Conservation (phyloP, 2,888 invertebrate species). For the Vesta saturnalis region DNA sequence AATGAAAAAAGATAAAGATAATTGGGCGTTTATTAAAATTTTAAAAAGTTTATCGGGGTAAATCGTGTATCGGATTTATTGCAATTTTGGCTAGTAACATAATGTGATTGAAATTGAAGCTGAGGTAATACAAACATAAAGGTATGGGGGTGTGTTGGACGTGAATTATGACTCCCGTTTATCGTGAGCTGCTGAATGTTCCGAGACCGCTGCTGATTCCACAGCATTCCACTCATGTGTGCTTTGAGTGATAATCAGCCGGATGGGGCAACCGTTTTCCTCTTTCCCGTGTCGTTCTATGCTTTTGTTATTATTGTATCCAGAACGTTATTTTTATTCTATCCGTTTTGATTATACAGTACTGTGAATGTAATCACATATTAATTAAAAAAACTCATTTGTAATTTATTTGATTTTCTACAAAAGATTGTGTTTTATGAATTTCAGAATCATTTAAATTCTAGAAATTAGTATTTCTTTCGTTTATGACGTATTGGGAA, state of each 20-base stretch:
- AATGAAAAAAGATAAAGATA: background rate
- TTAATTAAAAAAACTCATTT: background rate
- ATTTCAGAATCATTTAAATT: background rate
- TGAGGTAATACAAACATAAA: slow-evolving; percentile 32
- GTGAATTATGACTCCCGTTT: slow-evolving; percentile 55
- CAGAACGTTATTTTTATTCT: background rate
- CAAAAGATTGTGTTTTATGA: too few species aligned
- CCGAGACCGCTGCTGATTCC: slow-evolving; percentile 55
- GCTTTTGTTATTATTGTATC: slow-evolving; percentile 9
- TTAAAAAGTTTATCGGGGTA: background rate
- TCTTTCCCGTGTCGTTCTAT: slow-evolving; percentile 18
- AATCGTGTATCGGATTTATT: background rate
- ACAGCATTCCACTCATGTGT: slow-evolving; percentile 57
- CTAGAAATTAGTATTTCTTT: too few species aligned
- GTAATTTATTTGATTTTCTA: too few species aligned
- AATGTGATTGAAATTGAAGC: slow-evolving; percentile 29
- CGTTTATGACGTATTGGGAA: too few species aligned
- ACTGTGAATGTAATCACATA: background rate
- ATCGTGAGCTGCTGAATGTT: slow-evolving; percentile 51
- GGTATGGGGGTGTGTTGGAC: slow-evolving; percentile 43
- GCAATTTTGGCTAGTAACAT: slow-evolving; percentile 11
- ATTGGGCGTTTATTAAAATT: background rate
- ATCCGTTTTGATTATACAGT: slow-evolving; percentile 11
- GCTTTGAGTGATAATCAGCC: slow-evolving; percentile 55
- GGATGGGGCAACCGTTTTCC: slow-evolving; percentile 33